Conservation (phyloP, 2,888 invertebrate genomes). For the Cephus spinipes region DNA sequence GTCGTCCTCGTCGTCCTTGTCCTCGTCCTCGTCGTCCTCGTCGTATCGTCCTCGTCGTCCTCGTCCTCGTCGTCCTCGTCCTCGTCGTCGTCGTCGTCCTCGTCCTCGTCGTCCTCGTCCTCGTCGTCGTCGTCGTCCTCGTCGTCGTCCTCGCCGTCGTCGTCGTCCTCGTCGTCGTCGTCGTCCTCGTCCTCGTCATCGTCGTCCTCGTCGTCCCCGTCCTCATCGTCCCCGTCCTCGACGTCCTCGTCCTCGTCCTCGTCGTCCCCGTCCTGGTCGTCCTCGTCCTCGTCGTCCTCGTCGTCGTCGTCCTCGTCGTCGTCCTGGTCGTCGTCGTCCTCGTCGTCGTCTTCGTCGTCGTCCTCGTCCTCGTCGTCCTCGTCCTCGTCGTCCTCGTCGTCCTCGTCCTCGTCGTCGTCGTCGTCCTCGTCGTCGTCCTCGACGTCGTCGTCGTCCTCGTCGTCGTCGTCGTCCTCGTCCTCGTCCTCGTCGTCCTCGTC, state of each 20-base stretch:
- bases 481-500: neutral
- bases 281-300: too few species aligned
- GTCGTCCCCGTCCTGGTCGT: too few species aligned
- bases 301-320: slow-evolving; percentile 1
- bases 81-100: neutral
- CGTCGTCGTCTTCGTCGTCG: too few species aligned
- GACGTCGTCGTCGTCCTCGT: neutral
- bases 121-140: slow-evolving; percentile 3
- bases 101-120: neutral
- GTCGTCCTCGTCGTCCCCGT: too few species aligned
- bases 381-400: neutral
- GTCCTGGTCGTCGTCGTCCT: too few species aligned
- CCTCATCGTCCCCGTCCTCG: too few species aligned
- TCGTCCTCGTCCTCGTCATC: neutral
- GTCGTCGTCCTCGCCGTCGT: neutral
- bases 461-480: neutral
- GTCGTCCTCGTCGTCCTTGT: too few species aligned
- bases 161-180: neutral
- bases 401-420: neutral
- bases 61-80: slow-evolving; percentile 3
- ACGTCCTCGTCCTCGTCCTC: too few species aligned
- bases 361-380: slow-evolving; percentile 1
- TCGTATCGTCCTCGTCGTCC: too few species aligned
- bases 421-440: neutral
- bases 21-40: too few species aligned